A percentile compares a stretch with the other conserved stretches of the same genome.
Evolutionary conservation across 2,888 invertebrate species (phyloP).

Genomic region (Ephialtes manifestator): DNA sequence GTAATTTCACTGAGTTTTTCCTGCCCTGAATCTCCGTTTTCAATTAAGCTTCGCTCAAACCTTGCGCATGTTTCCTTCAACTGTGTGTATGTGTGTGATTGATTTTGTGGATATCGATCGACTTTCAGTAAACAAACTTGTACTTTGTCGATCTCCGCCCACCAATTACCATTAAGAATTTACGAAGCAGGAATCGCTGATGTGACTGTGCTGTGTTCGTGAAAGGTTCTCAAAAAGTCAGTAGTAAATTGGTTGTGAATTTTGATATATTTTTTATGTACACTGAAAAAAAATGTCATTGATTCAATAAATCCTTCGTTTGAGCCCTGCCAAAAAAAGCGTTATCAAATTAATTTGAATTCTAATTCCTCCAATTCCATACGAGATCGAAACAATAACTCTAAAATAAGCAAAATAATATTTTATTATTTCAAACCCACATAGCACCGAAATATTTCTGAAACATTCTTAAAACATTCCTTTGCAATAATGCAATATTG

Average conservation of each 20-base stretch:
- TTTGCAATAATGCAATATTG: too few relatives aligned
- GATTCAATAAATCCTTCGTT: too few relatives aligned
- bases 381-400: too few relatives aligned
- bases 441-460: too few relatives aligned
- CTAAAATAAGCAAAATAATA: too few relatives aligned
- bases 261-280: neutral
- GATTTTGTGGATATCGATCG: constrained; percentile 57
- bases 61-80: constrained; percentile 6
- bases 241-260: neutral
- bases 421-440: too few relatives aligned
- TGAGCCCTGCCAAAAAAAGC: too few relatives aligned
- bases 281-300: too few relatives aligned
- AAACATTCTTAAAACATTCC: too few relatives aligned
- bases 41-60: constrained; percentile 57
- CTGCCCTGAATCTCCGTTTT: constrained; percentile 24
- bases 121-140: constrained; percentile 32
- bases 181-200: constrained; percentile 25
- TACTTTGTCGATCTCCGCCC: constrained; percentile 20
- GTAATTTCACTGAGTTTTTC: constrained; percentile 35
- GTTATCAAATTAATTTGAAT: too few relatives aligned
- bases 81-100: constrained; percentile 1
- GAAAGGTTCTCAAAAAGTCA: neutral
- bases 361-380: too few relatives aligned
- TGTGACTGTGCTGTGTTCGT: constrained; percentile 7
- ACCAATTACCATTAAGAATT: constrained; percentile 46